Conservation (phyloP, 2,113 vertebrate species). For the Myodes glareolus region DNA sequence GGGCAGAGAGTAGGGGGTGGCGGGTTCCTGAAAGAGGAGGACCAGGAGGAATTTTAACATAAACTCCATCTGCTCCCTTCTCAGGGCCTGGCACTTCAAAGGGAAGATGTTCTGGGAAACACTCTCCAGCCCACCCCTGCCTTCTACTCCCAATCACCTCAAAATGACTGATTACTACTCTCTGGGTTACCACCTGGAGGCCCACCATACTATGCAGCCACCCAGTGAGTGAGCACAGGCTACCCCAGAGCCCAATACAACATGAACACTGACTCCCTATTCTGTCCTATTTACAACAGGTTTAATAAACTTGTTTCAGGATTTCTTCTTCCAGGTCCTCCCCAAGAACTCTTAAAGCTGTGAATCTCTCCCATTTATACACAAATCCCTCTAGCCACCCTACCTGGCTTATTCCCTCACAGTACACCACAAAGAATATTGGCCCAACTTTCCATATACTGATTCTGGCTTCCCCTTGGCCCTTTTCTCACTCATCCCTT, state of each 20-base stretch:
- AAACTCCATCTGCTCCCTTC: neutral
- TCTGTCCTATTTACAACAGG: neutral
- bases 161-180: neutral
- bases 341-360: neutral
- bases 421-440: neutral
- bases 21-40: conserved; percentile 80
- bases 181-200: neutral
- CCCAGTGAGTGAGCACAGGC: neutral
- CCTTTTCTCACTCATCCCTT: neutral
- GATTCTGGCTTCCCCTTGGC: neutral
- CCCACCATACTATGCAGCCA: neutral
- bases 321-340: neutral
- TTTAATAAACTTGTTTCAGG: neutral
- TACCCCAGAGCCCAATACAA: neutral
- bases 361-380: no score
- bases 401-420: neutral
- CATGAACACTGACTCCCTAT: neutral
- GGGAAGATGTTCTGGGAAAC: neutral
- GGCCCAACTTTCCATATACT: neutral
- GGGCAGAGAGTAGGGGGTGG: conserved; percentile 83
- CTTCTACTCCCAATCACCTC: neutral
- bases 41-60: neutral
- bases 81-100: neutral
- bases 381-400: neutral
- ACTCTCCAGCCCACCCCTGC: neutral